Conservation (phyloP, 2,888 invertebrate species). For the Drosophila macrospina region DNA sequence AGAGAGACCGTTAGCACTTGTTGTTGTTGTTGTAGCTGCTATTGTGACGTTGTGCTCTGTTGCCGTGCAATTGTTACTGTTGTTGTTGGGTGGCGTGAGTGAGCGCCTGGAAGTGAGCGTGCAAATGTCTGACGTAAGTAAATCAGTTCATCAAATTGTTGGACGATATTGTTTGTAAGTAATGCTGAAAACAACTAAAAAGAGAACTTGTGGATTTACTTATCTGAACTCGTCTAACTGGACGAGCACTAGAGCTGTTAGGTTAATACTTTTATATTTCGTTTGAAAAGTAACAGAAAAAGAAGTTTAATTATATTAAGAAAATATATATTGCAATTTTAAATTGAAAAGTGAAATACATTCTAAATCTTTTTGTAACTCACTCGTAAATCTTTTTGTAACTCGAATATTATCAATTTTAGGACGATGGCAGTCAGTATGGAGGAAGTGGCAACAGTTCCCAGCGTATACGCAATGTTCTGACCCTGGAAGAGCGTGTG, state of each 20-base stretch:
- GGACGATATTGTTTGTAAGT: constrained; percentile 13
- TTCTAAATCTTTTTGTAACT: no score
- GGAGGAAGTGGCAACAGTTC: constrained; percentile 36
- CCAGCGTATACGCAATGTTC: constrained; percentile 76
- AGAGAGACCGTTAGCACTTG: constrained; percentile 20
- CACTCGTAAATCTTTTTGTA: neutral
- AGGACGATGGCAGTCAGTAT: constrained; percentile 52
- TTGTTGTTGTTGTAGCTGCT: constrained; percentile 7
- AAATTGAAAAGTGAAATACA: no score
- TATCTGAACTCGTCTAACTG: constrained; percentile 39
- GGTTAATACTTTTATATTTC: neutral
- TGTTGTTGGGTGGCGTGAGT: constrained; percentile 20
- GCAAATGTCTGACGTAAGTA: constrained; percentile 74
- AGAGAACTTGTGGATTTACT: constrained; percentile 23
- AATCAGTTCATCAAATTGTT: constrained; percentile 21
- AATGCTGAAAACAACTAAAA: constrained; percentile 1
- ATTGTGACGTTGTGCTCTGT: no score
- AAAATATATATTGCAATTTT: no score
- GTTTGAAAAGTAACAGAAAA: no score
- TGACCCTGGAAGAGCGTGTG: constrained; percentile 82
- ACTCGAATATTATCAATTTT: constrained; percentile 1
- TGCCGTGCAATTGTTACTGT: neutral
- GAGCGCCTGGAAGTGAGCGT: constrained; percentile 25
- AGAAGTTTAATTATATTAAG: no score
- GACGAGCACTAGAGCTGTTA: constrained; percentile 7